Evolutionary conservation across 2,797 vertebrate species (phyloP).

Genomic region (Selene dorsalis): DNA sequence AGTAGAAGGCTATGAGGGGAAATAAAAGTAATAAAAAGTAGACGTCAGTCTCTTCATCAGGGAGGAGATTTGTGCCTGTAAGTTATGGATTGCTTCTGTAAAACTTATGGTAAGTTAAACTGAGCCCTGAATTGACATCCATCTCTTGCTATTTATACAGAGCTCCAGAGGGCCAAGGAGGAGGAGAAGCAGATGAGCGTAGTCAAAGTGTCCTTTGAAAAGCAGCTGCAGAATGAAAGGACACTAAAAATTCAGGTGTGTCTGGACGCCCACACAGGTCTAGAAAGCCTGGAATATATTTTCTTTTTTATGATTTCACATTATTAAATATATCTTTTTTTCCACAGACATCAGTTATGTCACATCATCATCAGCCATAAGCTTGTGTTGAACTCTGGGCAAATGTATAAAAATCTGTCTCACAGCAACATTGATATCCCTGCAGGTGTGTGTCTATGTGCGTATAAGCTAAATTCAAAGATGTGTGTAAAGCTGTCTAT

Average conservation of each 20-base stretch:
- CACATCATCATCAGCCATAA: slow-evolving; percentile 46
- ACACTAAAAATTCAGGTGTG: slow-evolving; percentile 96
- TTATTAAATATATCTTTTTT: background rate
- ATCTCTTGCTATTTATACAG: slow-evolving; percentile 76
- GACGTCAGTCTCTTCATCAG: slow-evolving; percentile 7
- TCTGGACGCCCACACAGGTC: slow-evolving; percentile 56
- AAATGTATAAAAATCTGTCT: slow-evolving; percentile 26
- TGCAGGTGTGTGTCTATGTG: slow-evolving; percentile 18
- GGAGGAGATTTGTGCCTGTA: background rate
- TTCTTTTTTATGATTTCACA: slow-evolving; percentile 22
- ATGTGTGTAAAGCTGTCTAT: slow-evolving; percentile 19
- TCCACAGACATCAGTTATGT: slow-evolving; percentile 19
- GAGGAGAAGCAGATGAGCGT: slow-evolving; percentile 84
- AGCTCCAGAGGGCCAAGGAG: slow-evolving; percentile 86
- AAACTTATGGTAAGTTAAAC: slow-evolving; percentile 7
- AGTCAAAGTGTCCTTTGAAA: slow-evolving; percentile 90
- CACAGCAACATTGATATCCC: slow-evolving; percentile 20
- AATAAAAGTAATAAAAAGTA: background rate
- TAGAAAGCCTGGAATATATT: slow-evolving; percentile 36
- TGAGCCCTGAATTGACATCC: slow-evolving; percentile 16
- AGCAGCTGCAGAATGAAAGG: slow-evolving; percentile 90
- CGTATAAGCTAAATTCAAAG: slow-evolving; percentile 17
- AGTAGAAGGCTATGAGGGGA: slow-evolving; percentile 16
- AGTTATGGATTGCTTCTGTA: slow-evolving; percentile 18
- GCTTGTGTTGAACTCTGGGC: slow-evolving; percentile 59